Base-by-base conservation (phyloP, 2,888 invertebrate species). In the Dermolepida albohirtum region DNA sequence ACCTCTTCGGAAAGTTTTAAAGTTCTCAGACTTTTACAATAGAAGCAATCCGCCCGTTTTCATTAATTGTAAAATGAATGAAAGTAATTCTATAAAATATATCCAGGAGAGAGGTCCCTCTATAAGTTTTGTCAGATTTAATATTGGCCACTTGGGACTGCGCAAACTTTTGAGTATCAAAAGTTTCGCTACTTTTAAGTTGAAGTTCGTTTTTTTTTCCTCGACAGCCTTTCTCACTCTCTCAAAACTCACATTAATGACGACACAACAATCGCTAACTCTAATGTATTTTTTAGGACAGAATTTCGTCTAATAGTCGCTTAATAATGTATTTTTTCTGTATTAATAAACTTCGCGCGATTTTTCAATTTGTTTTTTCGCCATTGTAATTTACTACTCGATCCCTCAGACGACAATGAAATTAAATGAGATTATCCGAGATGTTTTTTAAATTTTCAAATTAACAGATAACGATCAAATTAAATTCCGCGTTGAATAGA, bases 121-220 rank as follows among this genome's bases (percentile, higher is more conserved):
- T 65, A 65, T 65, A 65, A 65, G 65, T 65, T 54, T 65, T 65
- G 65, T 65, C 54, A 65, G 54, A 65, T 65, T 52, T 65, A 65
- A 65, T 65, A 65, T 65, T 54, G 44, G 52, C 47, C 65, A 44
- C 65, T 52, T 52, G 65, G 44, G 65, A 54, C 54, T n/a, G 40
- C 17, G 34, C 22, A 17, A 63, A 63, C 29, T 63, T 63, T 49
- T 29, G 49, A 63, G 62, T 63, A 63, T 49, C 62, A 49, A 63
- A 49, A 49, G 62, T 63, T 63, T 47, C 49, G 49, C 7, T 10
- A 49, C 62, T 63, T 49, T 63, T 29, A 63, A 63, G 49, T n/a
- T 29, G 16, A 54, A 54, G 34, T 54, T 54, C 40, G 14, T 39
- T 52, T 51, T 54, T 54, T 54, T 34, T 10, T 10, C 34, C 8